Base-by-base conservation (phyloP, 2,113 vertebrate genomes). In the Dasypus novemcinctus region DNA sequence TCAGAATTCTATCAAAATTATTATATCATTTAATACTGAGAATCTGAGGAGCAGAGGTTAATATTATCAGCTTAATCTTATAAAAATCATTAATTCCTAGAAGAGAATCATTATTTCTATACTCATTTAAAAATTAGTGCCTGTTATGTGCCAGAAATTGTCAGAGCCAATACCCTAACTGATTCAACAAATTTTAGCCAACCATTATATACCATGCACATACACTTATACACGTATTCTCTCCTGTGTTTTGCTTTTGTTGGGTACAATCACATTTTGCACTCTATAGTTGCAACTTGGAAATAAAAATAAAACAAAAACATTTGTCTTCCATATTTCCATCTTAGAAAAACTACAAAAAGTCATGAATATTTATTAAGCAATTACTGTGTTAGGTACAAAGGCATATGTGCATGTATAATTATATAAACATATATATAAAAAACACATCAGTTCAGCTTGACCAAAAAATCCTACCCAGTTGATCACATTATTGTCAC, bases 11-110 rank as follows among this genome's bases (percentile, higher is more conserved):
- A 33, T 27, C 79, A 49, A 41, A 86, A 66, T 81, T 15, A 38
- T 64, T 72, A 66, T 52, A 84, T 29, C 13, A 80, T 36, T 80
- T 90, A 21, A 68, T 38, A 74, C 25, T 57, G 18, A 88, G 49
- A 83, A 88, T 83, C 18, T 86, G 54, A 87, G 87, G 41, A n/a
- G 20, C 46, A 93, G 17, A 96, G 49, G 20, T 69, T 93, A 91
- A 79, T 88, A 95, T 74, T 72, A 66, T 31, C 46, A 78, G 12
- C 78, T 10, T 75, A 80, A 75, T 41, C 68, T 54, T 79, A 71
- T 0, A 86, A 27, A 84, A 64, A 17, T 76, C 6, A 79, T 87
- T 79, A 93, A 68, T 93, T 90, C 38, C 54, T 74, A 13, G 43
- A 57, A 76, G 17, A 86, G 33, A 76, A 63, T 69, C 36, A 74